Base-by-base conservation (phyloP, 2,888 invertebrate species). In the Cylloceria caligata region DNA sequence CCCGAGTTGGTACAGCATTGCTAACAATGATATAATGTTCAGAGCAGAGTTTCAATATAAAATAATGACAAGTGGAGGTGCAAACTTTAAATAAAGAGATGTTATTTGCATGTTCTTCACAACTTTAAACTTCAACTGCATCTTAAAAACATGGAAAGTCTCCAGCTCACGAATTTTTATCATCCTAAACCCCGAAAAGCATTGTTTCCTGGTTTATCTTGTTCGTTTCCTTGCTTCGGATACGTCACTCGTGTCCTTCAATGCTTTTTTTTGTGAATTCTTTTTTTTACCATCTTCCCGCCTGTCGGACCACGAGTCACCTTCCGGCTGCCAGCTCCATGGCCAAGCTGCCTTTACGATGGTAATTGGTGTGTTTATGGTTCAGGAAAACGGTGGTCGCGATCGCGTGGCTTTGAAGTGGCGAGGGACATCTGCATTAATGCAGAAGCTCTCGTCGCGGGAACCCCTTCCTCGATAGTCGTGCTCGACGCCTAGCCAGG, bases 331-430 rank as follows among this genome's bases (percentile, higher is more conserved):
- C 65, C 74, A 55, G 81, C 69, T 80, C 83, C 71, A 80, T 85
- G 83, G 81, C 83, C 83, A 71, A 79, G 77, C 75, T 81, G 80
- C 87, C 88, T 89, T 89, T 89, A 87, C 87, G 84, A 89, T 89
- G 89, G 88, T 90, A 89, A 90, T 90, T 88, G 87, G 86, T 86
- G 87, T 88, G 88, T 90, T 89, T 89, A 88, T 89, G 88, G 87
- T 86, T 82, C 85, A 85, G 84, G 86, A 67, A 86, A 86, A 83
- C 83, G 84, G 81, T 83, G 84, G 74, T 80, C 74, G 85, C 84
- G 85, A 85, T 86, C 82, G 83, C 81, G 71, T 68, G 68, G 84
- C 89, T 89, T 90, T 90, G 89, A 90, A 89, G 89, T 88, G 89
- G 87, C 86, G 82, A 76, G 80, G 84, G 86, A 87, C 87, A 87